Conservation (phyloP, 1,140 invertebrate species). For the Drosophila burlai region DNA sequence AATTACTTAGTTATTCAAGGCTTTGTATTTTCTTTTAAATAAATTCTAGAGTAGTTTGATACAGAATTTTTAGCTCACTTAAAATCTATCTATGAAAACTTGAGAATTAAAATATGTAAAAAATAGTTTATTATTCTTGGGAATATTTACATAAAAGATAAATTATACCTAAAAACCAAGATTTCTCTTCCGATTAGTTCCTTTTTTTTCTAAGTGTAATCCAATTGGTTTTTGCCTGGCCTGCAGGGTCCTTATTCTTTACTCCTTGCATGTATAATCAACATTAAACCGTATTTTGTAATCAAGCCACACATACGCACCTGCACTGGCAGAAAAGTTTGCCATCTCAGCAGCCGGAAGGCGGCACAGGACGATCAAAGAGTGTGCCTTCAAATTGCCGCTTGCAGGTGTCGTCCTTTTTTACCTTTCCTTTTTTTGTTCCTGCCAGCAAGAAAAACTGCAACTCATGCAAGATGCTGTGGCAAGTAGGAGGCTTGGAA, state of each 20-base stretch:
- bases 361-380: constrained; percentile 47
- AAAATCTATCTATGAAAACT: not conserved
- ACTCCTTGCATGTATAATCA: constrained; percentile 74
- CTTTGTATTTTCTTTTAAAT: not conserved
- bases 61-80: not conserved
- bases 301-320: constrained; percentile 62
- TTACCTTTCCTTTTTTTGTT: constrained; percentile 29
- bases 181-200: no score
- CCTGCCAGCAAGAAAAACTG: constrained; percentile 41
- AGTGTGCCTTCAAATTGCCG: constrained; percentile 34
- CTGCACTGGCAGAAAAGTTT: constrained; percentile 54
- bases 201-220: constrained; percentile 2
- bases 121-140: not conserved
- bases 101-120: not conserved
- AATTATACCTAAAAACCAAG: no score
- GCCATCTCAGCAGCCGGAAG: constrained; percentile 71
- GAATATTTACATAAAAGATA: not conserved
- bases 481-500: not conserved
- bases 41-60: not conserved
- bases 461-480: constrained; percentile 62
- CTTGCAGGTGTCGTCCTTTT: constrained; percentile 56
- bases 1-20: not conserved
- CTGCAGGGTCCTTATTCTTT: constrained; percentile 26
- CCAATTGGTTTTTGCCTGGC: constrained; percentile 30
- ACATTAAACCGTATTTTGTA: constrained; percentile 82